These are phyloP conservation scores for Drosophila birchii DNA, from an alignment of 2,888 invertebrate species.

Conservation along the genomic window DNA sequence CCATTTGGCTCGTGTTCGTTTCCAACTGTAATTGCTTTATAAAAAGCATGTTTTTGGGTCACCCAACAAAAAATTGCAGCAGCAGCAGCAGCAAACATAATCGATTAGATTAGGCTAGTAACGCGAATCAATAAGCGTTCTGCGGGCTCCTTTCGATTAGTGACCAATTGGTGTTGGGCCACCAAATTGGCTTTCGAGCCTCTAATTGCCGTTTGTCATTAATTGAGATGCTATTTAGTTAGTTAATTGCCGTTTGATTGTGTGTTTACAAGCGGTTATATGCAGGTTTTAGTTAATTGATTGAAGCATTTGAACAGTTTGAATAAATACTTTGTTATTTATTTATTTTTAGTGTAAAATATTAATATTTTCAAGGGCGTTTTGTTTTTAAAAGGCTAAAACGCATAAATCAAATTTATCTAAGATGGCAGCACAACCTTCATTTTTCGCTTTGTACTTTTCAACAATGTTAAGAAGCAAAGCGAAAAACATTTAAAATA, in stretches of 20 bases:
- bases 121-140: slow-evolving; percentile 49
- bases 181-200: slow-evolving; percentile 1
- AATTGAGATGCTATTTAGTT: slow-evolving; percentile 23
- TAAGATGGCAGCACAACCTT: background rate
- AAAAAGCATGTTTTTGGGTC: slow-evolving; percentile 44
- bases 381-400: background rate
- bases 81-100: slow-evolving; percentile 16
- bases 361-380: background rate
- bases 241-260: slow-evolving; percentile 24
- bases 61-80: slow-evolving; percentile 23
- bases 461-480: background rate
- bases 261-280: slow-evolving; percentile 4
- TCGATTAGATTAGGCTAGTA: slow-evolving; percentile 53
- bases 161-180: slow-evolving; percentile 1
- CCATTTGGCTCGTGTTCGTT: background rate
- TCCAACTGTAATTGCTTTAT: slow-evolving; percentile 43
- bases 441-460: background rate
- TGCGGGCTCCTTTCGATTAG: slow-evolving; percentile 1
- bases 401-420: background rate
- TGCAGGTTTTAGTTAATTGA: background rate
- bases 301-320: background rate
- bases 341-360: background rate
- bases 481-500: background rate
- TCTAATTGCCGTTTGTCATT: slow-evolving; percentile 23
- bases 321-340: background rate